Percentiles rank a stretch among this genome's conserved stretches.
phyloP scores from a whole-genome alignment of 2,888 invertebrate genomes.

The Mesoligia furuncula region DNA sequence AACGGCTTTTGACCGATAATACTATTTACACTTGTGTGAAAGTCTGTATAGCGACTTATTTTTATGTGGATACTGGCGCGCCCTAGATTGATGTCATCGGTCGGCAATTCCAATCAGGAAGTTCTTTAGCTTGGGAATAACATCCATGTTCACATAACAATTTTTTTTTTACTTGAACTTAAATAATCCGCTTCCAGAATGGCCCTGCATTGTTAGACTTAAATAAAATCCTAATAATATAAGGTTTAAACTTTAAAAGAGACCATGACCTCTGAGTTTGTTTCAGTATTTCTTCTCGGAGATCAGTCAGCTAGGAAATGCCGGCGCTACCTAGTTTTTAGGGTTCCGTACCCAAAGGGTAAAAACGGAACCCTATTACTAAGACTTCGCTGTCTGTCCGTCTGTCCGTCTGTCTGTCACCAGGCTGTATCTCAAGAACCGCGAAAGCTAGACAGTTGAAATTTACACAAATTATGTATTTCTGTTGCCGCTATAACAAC shows the following conservation, averaged over 20 bases:
- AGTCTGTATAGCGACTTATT: background rate
- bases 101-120: background rate
- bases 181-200: background rate
- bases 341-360: no score
- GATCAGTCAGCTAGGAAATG: background rate
- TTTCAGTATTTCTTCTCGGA: background rate
- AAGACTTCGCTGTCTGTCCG: no score
- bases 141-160: background rate
- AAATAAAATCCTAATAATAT: background rate
- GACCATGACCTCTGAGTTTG: background rate
- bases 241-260: no score
- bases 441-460: no score
- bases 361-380: no score
- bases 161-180: background rate
- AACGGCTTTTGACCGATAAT: slow-evolving; percentile 34
- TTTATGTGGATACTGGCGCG: slow-evolving; percentile 1
- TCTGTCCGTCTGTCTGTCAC: no score
- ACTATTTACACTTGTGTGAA: slow-evolving; percentile 4
- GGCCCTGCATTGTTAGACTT: background rate
- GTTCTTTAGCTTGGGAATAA: background rate
- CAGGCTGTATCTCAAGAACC: no score
- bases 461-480: no score
- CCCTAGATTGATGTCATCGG: background rate
- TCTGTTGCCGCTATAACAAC: no score
- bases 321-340: background rate